These are phyloP conservation scores for Melanotaenia boesemani DNA, from an alignment of 2,797 vertebrate species.

Conservation along the genomic window DNA sequence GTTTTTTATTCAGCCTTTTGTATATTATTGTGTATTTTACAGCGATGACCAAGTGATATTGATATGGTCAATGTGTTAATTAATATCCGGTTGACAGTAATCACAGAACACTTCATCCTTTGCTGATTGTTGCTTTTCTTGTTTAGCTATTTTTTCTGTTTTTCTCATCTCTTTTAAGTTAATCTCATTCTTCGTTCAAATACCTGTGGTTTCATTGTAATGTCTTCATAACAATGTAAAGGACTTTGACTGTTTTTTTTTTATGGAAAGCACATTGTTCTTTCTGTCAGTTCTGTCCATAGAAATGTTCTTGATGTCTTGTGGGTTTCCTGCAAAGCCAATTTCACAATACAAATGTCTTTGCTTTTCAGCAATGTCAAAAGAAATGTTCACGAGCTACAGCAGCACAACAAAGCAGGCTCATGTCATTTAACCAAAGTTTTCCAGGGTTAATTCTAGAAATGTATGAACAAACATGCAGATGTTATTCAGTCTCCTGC, in stretches of 20 bases:
- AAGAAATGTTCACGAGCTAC: conserved; percentile 1
- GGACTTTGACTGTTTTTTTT: neutral
- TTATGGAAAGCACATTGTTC: neutral
- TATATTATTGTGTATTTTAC: neutral
- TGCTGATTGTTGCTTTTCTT: conserved; percentile 30
- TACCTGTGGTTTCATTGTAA: neutral
- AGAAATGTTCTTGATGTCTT: neutral
- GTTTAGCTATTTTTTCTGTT: conserved; percentile 2
- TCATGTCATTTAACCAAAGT: neutral
- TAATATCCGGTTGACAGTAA: conserved; percentile 33
- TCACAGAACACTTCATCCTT: conserved; percentile 19
- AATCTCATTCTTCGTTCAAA: neutral
- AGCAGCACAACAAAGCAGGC: neutral
- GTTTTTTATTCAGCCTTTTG: neutral
- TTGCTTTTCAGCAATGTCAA: conserved; percentile 1
- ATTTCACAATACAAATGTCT: conserved; percentile 1
- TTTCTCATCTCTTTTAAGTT: neutral
- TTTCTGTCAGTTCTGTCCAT: neutral
- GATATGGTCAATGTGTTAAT: conserved; percentile 10
- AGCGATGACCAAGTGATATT: neutral
- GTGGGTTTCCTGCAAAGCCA: neutral
- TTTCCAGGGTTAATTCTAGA: conserved; percentile 5
- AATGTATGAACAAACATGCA: neutral
- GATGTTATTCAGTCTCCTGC: neutral
- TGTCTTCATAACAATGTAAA: conserved; percentile 3